These are phyloP conservation scores for Anolis apletophallus DNA, from an alignment of 2,797 vertebrate genomes.

Conservation along the genomic window DNA sequence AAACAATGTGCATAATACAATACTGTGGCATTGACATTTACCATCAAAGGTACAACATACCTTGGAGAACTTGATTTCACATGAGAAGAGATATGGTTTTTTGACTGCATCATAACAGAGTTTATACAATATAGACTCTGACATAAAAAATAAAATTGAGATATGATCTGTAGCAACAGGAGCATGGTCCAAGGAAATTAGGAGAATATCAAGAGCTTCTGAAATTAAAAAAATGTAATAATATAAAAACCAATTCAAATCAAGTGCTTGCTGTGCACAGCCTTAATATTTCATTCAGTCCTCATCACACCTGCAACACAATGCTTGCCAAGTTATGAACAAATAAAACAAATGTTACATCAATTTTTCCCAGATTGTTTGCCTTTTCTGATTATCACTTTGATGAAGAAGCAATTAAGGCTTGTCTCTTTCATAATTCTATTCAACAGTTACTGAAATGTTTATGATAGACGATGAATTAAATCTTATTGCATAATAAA, in stretches of 20 bases:
- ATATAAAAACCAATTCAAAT: constrained; percentile 16
- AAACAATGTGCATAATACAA: neutral
- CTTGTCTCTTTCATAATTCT: constrained; percentile 8
- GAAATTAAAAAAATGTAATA: constrained; percentile 32
- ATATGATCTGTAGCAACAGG: constrained; percentile 54
- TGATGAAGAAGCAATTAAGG: constrained; percentile 34
- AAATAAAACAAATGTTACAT: constrained; percentile 29
- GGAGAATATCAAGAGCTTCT: constrained; percentile 70
- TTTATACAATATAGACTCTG: constrained; percentile 72
- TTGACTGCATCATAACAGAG: constrained; percentile 49
- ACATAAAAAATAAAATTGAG: constrained; percentile 68
- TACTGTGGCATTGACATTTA: neutral
- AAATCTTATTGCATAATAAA: constrained; percentile 34
- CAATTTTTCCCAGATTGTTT: constrained; percentile 17
- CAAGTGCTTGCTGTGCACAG: neutral
- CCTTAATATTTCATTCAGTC: neutral
- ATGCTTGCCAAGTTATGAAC: constrained; percentile 32
- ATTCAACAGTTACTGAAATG: neutral
- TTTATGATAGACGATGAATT: constrained; percentile 11
- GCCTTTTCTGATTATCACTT: constrained; percentile 30
- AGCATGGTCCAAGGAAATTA: constrained; percentile 63
- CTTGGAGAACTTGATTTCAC: constrained; percentile 69
- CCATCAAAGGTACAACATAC: constrained; percentile 49
- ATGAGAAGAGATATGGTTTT: constrained; percentile 55
- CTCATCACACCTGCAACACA: constrained; percentile 20